A percentile compares a stretch with the other conserved stretches of the same genome.
These are phyloP conservation scores for Spermophilus dauricus DNA, from an alignment of 2,113 vertebrate species.

Conservation along the genomic window DNA sequence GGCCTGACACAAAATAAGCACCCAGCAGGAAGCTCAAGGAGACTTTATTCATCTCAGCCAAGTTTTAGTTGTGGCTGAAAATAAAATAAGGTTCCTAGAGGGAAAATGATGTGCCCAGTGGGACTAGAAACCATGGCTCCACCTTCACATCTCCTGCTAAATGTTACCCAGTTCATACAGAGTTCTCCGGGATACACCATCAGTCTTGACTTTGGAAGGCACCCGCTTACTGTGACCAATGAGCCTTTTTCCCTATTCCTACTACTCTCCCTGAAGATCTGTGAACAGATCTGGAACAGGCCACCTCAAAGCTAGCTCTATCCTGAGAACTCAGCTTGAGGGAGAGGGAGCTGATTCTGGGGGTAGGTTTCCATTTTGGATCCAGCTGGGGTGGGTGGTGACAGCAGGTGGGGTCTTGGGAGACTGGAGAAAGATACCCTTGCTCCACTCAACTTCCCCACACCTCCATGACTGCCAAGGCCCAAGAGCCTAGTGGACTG, in stretches of 20 bases:
- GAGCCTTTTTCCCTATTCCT: not conserved
- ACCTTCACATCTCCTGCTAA: not conserved
- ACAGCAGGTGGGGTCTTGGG: not conserved
- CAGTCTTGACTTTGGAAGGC: not conserved
- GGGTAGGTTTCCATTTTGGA: conserved; percentile 61
- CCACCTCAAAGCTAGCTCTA: not conserved
- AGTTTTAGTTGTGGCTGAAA: not conserved
- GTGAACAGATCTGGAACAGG: not conserved
- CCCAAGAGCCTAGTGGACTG: not conserved
- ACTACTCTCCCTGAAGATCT: not conserved
- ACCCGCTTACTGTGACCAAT: not conserved
- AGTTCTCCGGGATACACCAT: not conserved
- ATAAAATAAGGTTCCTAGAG: not conserved
- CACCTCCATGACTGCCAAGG: not conserved
- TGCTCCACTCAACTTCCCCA: not conserved
- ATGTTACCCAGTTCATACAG: not conserved
- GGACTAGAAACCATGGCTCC: not conserved
- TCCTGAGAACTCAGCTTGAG: not conserved
- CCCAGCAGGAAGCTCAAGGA: not conserved
- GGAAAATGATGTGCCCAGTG: not conserved
- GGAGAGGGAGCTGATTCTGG: not conserved
- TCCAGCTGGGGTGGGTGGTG: not conserved
- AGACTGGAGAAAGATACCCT: conserved; percentile 28
- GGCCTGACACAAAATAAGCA: not conserved
- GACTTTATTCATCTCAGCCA: not conserved